These are phyloP conservation scores for Myotis findleyi DNA, from an alignment of 2,797 vertebrate species.

Conservation along the genomic window DNA sequence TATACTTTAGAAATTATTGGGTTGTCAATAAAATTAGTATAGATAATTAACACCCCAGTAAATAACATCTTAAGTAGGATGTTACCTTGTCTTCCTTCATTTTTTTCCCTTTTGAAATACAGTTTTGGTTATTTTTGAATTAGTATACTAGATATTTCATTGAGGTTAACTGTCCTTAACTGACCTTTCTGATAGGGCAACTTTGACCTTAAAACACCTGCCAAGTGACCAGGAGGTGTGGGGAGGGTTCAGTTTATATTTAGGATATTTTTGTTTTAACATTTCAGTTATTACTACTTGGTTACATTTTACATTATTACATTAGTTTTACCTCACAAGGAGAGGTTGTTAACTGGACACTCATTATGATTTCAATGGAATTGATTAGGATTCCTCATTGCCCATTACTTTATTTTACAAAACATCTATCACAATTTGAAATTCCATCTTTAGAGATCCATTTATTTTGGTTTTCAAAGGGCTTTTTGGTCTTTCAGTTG, in stretches of 20 bases:
- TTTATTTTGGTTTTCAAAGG: slow-evolving; percentile 52
- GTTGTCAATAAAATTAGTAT: slow-evolving; percentile 36
- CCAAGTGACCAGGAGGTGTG: neutral
- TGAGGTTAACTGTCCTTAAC: slow-evolving; percentile 61
- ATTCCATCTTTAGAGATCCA: neutral
- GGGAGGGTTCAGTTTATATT: neutral
- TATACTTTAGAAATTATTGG: slow-evolving; percentile 34
- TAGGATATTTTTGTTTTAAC: slow-evolving; percentile 45
- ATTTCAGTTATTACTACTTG: slow-evolving; percentile 6
- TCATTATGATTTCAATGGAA: neutral
- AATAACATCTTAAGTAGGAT: neutral
- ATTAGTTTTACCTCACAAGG: neutral
- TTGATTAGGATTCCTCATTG: neutral
- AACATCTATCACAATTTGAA: slow-evolving; percentile 20
- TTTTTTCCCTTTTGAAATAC: slow-evolving; percentile 50
- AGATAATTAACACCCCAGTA: slow-evolving; percentile 33
- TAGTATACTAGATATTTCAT: neutral
- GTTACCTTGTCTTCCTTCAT: slow-evolving; percentile 5
- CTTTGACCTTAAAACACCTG: slow-evolving; percentile 51
- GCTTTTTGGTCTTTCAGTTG: slow-evolving; percentile 30
- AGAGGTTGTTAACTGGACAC: slow-evolving; percentile 7
- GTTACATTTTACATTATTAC: slow-evolving; percentile 25
- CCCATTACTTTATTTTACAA: neutral
- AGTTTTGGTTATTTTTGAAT: slow-evolving; percentile 62
- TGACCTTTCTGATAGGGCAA: slow-evolving; percentile 49